A percentile compares a stretch with the other conserved stretches of the same genome.
Evolutionary conservation across 2,888 invertebrate genomes (phyloP).

Genomic region (Ornithoptera alexandrae): DNA sequence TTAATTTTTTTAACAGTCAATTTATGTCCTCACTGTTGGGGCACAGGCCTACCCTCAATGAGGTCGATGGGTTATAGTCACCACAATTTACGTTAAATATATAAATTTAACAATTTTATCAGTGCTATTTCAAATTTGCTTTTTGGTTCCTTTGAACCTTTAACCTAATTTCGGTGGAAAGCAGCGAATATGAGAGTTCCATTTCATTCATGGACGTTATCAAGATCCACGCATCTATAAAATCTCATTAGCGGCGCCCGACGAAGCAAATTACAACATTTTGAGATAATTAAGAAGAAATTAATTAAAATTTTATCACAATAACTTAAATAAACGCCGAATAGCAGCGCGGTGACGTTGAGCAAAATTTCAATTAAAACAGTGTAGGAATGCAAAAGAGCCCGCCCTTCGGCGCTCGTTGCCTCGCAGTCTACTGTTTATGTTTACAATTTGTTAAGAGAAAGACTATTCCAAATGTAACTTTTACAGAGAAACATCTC

Average conservation of each 20-base stretch:
- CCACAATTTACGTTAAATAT: no score
- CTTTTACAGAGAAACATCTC: slow-evolving; percentile 8
- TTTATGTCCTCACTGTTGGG: no score
- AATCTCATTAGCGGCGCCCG: slow-evolving; percentile 8
- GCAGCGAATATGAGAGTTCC: slow-evolving; percentile 3
- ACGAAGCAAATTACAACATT: slow-evolving; percentile 23
- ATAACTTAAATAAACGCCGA: slow-evolving; percentile 18
- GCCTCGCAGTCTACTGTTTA: slow-evolving; percentile 10
- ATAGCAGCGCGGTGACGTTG: slow-evolving; percentile 16
- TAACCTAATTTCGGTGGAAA: neutral
- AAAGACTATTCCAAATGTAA: slow-evolving; percentile 11
- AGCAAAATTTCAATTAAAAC: slow-evolving; percentile 27
- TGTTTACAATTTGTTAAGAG: slow-evolving; percentile 18
- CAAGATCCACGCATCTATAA: slow-evolving; percentile 16
- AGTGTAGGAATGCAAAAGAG: slow-evolving; percentile 17
- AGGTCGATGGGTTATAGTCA: no score
- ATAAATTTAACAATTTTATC: neutral
- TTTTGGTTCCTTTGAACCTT: neutral
- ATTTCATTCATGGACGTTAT: slow-evolving; percentile 9
- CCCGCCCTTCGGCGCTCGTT: neutral
- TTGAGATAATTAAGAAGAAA: slow-evolving; percentile 20
- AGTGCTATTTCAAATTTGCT: neutral
- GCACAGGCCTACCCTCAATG: no score
- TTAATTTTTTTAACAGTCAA: no score
- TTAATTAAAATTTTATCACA: slow-evolving; percentile 27